Percentiles rank a stretch among this genome's conserved stretches.
phyloP scores from a whole-genome alignment of 2,113 vertebrate genomes.

The Ginglymostoma cirratum region DNA sequence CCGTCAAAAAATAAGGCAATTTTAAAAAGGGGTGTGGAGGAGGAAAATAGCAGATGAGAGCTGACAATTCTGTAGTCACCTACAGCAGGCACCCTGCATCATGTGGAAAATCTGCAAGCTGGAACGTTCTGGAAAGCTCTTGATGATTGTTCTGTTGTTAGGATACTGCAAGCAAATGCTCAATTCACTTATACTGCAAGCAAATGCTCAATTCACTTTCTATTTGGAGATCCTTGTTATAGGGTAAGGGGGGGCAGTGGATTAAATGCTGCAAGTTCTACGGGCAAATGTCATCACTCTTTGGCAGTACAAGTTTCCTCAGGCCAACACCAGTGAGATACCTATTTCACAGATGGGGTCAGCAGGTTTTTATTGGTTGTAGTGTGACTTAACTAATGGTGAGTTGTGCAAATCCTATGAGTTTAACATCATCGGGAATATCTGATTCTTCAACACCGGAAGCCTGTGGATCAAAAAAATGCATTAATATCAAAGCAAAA shows the following conservation, averaged over 20 bases:
- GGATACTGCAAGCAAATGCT: conserved; percentile 9
- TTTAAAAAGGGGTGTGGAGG: background rate
- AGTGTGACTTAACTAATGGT: conserved; percentile 83
- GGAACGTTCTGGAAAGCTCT: background rate
- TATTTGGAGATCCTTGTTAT: conserved; percentile 41
- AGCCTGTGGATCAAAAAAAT: conserved; percentile 62
- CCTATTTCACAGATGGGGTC: conserved; percentile 58
- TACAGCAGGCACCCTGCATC: background rate
- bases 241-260: conserved; percentile 19
- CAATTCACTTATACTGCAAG: background rate
- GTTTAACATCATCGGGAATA: conserved; percentile 88
- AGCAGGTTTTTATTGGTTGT: conserved; percentile 57
- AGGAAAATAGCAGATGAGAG: background rate
- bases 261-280: conserved; percentile 46
- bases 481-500: conserved; percentile 5
- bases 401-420: conserved; percentile 97
- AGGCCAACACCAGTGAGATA: conserved; percentile 73
- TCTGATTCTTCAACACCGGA: conserved; percentile 88
- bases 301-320: conserved; percentile 94
- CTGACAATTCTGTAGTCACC: background rate
- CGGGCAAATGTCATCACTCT: conserved; percentile 68
- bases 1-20: conserved; percentile 26
- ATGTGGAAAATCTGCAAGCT: background rate
- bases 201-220: conserved; percentile 19
- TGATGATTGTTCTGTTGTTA: background rate